Evolutionary conservation across 2,113 vertebrate species (phyloP).

Genomic region (Loxodonta africana): DNA sequence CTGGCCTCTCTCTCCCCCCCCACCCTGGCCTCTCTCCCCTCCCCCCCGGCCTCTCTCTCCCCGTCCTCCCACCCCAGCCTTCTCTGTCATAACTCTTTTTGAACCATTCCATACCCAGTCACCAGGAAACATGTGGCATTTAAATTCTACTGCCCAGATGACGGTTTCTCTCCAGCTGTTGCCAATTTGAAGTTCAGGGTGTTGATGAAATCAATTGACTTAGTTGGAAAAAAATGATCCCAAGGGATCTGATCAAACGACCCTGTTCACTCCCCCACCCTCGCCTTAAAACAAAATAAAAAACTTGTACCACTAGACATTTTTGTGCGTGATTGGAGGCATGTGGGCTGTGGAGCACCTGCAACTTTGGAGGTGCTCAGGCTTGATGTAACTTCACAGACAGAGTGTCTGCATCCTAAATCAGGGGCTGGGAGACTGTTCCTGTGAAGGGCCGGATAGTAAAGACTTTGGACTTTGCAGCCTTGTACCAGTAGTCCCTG

Average conservation of each 20-base stretch:
- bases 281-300: background rate
- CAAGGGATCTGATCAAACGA: background rate
- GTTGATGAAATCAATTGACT: constrained; percentile 63
- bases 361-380: background rate
- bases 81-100: background rate
- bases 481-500: background rate
- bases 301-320: background rate
- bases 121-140: constrained; percentile 47
- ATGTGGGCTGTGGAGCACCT: too few species aligned
- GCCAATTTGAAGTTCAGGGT: constrained; percentile 60
- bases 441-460: background rate
- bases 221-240: background rate
- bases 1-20: background rate
- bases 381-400: background rate
- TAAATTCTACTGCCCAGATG: constrained; percentile 49
- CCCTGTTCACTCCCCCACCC: background rate
- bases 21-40: too few species aligned
- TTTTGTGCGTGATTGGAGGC: background rate
- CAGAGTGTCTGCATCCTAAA: background rate
- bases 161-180: constrained; percentile 63
- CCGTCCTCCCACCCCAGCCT: background rate
- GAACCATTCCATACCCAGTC: constrained; percentile 23
- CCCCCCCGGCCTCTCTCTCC: background rate
- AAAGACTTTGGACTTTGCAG: background rate
- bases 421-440: background rate